Conservation (phyloP, 2,797 vertebrate species). For the Hydrolagus colliei region DNA sequence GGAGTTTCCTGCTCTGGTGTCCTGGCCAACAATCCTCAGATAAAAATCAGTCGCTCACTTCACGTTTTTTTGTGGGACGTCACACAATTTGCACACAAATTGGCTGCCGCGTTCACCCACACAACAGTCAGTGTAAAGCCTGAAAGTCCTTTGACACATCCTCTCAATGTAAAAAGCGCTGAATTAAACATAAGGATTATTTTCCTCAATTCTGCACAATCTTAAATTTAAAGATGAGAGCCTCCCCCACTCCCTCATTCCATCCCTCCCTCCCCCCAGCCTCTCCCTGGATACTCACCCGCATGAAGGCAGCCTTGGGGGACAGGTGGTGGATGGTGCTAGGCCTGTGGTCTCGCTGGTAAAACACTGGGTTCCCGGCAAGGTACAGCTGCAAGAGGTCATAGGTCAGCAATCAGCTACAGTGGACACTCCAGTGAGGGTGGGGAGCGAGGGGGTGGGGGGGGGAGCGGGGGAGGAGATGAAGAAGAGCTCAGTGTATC, state of each 20-base stretch:
- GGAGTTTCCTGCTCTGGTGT: too few relatives aligned
- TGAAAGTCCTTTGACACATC: too few relatives aligned
- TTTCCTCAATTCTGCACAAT: too few relatives aligned
- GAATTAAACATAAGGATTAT: too few relatives aligned
- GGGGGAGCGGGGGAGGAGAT: background rate
- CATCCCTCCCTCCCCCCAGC: background rate
- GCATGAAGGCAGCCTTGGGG: conserved; percentile 59
- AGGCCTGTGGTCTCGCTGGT: conserved; percentile 68
- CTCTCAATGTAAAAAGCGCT: background rate
- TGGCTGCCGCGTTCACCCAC: background rate
- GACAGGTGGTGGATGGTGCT: conserved; percentile 69
- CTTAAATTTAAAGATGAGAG: too few relatives aligned
- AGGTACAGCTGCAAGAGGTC: conserved; percentile 64
- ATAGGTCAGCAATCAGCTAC: background rate
- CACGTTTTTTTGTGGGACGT: too few relatives aligned
- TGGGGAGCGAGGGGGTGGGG: too few relatives aligned
- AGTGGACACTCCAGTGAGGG: background rate
- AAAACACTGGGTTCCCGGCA: conserved; percentile 86
- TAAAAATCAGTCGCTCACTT: too few relatives aligned
- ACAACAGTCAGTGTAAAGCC: too few relatives aligned
- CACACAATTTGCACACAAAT: too few relatives aligned
- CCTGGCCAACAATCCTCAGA: too few relatives aligned
- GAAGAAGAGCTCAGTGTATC: background rate
- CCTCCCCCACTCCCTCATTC: background rate
- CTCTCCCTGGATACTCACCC: conserved; percentile 57